Evolutionary conservation across 2,888 invertebrate genomes (phyloP).

Genomic region (Chalcosyrphus nemorum): DNA sequence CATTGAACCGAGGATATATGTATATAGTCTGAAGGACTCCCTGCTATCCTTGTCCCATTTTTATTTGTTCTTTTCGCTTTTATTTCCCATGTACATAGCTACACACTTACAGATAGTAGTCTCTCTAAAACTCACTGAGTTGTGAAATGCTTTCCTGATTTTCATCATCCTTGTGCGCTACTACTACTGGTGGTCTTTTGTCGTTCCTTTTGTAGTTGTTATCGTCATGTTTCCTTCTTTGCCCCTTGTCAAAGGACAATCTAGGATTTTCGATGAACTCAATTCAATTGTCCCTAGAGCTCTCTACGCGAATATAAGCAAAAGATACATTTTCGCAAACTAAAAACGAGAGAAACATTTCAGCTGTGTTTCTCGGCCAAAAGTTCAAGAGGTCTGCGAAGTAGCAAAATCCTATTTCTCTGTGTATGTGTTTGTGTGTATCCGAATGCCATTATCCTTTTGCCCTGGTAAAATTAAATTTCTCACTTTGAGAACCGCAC

Average conservation of each 20-base stretch:
- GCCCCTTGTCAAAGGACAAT: slow-evolving; percentile 33
- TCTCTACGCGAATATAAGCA: background rate
- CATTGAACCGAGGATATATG: slow-evolving; percentile 46
- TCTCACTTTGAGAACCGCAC: slow-evolving; percentile 50
- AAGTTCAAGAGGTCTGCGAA: slow-evolving; percentile 66
- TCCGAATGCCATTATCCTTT: slow-evolving; percentile 30
- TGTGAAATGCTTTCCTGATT: slow-evolving; percentile 44
- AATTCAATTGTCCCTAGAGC: slow-evolving; percentile 38
- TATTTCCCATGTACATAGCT: slow-evolving; percentile 3
- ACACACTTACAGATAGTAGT: too few relatives aligned
- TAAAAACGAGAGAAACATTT: background rate
- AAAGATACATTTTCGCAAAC: background rate
- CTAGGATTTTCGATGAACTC: slow-evolving; percentile 51
- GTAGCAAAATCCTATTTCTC: slow-evolving; percentile 26
- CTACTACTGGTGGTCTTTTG: background rate
- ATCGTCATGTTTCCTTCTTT: background rate
- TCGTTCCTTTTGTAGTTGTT: slow-evolving; percentile 10
- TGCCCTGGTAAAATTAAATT: slow-evolving; percentile 44
- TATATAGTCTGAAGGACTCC: slow-evolving; percentile 38
- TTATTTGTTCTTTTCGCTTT: slow-evolving; percentile 31
- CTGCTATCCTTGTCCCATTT: slow-evolving; percentile 67
- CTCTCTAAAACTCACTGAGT: slow-evolving; percentile 40
- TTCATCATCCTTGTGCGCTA: slow-evolving; percentile 31
- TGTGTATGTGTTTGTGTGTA: background rate
- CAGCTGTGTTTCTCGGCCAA: slow-evolving; percentile 59